A percentile compares a stretch with the other conserved stretches of the same genome.
Evolutionary conservation across 2,797 vertebrate species (phyloP).

Genomic region (Lutjanus argentimaculatus): DNA sequence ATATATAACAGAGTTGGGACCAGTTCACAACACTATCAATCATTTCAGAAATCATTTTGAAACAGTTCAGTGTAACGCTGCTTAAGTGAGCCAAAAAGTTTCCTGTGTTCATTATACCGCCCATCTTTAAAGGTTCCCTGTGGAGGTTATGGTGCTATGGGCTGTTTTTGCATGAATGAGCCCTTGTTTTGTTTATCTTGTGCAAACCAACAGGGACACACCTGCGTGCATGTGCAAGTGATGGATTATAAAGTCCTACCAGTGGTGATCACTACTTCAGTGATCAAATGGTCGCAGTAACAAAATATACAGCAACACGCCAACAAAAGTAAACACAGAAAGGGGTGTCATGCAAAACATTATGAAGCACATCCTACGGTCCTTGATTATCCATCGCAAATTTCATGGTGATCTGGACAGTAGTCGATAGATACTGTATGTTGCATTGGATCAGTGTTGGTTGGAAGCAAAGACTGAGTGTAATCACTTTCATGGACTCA

Average conservation of each 20-base stretch:
- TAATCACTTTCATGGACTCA: too few relatives aligned
- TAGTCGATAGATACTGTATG: background rate
- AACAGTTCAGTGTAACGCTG: too few relatives aligned
- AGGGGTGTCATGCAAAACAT: too few relatives aligned
- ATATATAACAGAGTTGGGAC: slow-evolving; percentile 16
- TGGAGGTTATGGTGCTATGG: background rate
- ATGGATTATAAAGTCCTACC: background rate
- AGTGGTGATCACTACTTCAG: background rate
- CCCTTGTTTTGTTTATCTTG: background rate
- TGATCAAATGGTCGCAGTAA: background rate
- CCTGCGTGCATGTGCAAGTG: too few relatives aligned
- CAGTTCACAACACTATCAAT: slow-evolving; percentile 46
- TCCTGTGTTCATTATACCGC: background rate
- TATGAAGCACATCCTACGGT: too few relatives aligned
- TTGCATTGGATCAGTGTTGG: too few relatives aligned
- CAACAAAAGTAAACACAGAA: background rate
- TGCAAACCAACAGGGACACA: background rate
- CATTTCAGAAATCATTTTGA: slow-evolving; percentile 24
- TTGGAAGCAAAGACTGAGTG: background rate
- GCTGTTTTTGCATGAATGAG: background rate
- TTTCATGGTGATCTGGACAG: background rate
- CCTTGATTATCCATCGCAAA: too few relatives aligned
- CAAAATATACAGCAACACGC: background rate
- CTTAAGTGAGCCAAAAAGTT: background rate
- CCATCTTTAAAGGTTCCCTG: background rate